A percentile compares a stretch with the other conserved stretches of the same genome.
These are phyloP conservation scores for Hapalemur alaotrensis DNA, from an alignment of 2,797 vertebrate species.

Conservation along the genomic window DNA sequence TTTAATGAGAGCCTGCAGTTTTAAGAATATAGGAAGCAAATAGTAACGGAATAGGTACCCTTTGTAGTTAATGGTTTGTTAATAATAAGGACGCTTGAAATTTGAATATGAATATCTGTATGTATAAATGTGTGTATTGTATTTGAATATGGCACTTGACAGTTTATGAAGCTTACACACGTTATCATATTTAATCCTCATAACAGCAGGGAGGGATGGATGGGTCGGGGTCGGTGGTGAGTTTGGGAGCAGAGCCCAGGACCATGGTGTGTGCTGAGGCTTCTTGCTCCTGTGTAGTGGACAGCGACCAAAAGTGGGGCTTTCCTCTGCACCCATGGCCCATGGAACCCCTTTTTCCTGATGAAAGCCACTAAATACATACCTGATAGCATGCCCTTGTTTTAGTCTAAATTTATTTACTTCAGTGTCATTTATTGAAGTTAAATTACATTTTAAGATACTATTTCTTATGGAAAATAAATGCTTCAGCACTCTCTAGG, in stretches of 20 bases:
- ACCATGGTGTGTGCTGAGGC: rapidly evolving
- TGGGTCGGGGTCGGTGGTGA: background rate
- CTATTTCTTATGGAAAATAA: background rate
- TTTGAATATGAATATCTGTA: background rate
- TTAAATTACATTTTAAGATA: background rate
- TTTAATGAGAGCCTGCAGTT: background rate
- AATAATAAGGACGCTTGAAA: background rate
- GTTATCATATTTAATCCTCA: background rate
- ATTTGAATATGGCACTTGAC: background rate
- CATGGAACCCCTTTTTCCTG: background rate
- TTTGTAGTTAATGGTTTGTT: background rate
- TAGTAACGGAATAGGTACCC: background rate
- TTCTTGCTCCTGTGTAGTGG: background rate
- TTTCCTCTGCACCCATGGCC: background rate
- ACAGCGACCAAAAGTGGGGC: background rate
- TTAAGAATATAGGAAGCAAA: background rate
- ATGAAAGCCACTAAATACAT: background rate
- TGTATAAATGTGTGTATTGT: rapidly evolving
- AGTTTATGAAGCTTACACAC: background rate
- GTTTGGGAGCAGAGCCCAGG: no score
- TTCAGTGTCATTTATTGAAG: background rate
- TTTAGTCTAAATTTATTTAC: background rate
- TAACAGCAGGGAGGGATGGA: background rate
- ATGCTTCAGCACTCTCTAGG: background rate
- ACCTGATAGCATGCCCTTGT: background rate